Evolutionary conservation across 2,797 vertebrate species (phyloP), one percentile per base, ranked within the genome.

Genomic region (Labeo calbasu): DNA sequence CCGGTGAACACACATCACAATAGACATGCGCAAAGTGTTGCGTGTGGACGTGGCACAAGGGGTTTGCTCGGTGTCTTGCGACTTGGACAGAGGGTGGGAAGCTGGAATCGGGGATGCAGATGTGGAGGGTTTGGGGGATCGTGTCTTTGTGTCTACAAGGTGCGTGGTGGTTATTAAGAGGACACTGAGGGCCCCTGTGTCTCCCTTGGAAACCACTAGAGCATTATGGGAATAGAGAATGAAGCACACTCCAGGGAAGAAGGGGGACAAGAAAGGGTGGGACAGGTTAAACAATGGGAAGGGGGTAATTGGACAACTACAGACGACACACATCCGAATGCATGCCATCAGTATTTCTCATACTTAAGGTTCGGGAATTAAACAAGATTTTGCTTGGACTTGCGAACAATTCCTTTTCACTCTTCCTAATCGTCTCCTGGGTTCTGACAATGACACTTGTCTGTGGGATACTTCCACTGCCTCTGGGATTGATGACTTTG

Each of bases 171-270:
- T 94, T 94, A 91, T 92, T 94, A 93, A 93, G 93, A 92, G 88
- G 93, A 94, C 93, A 95, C 93, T 87, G 93, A 94, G 93, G 93
- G 93, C 93, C 91, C 88, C 85, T 66, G 93, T 94, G 93, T 94
- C 93, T 92, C 93, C 93, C 90, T 94, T 93, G 91, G 91, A 93
- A 94, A 95, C 94, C 93, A 94, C 92, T 90, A 88, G 85, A 86
- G 46, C 85, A 81, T 71, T 82, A 85, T 57, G 48, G 77, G 84
- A 55, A 79, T 23, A 61, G 77, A 79, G 51, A 63, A 85, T 71
- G 83, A 71, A 71, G 65, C 77, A 84, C 75, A 11, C 71, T 82
- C 81, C 66, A 81, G 76, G 46, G 84, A 69, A 15, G 71, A 69
- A 70, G 75, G 46, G 32, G 57, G 80, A 87, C 88, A 88, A 83